Evolutionary conservation across 1,140 invertebrate species (phyloP).

Genomic region (Caenorhabditis brenneri): DNA sequence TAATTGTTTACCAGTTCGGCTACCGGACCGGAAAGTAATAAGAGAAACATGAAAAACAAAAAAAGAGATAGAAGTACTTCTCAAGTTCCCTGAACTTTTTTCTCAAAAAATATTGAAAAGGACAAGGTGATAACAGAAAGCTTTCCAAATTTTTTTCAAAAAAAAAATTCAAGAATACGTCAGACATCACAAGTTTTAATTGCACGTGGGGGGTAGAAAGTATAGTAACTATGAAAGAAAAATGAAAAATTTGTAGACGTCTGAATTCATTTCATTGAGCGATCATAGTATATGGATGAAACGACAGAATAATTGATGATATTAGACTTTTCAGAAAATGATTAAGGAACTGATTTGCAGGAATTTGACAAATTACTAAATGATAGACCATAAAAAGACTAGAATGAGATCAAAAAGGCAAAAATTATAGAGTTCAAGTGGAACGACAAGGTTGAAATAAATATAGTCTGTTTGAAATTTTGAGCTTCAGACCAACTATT

Average conservation of each 20-base stretch:
- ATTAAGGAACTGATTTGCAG: background rate
- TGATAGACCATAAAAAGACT: background rate
- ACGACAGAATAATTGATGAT: background rate
- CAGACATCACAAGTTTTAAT: conserved; percentile 5
- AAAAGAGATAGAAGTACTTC: background rate
- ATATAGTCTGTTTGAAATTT: too few relatives aligned
- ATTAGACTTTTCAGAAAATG: background rate
- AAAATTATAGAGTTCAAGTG: too few relatives aligned
- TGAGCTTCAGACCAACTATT: too few relatives aligned
- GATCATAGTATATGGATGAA: conserved; percentile 2
- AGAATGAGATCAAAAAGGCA: background rate
- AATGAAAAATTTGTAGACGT: background rate
- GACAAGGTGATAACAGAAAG: background rate
- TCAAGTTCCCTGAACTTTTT: background rate
- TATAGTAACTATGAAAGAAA: background rate
- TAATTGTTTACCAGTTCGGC: background rate
- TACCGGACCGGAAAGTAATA: background rate
- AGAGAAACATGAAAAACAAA: background rate
- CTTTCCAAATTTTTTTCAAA: conserved; percentile 19
- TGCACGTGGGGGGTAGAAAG: background rate
- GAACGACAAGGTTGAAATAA: too few relatives aligned
- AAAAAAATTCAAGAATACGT: background rate
- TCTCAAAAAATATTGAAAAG: background rate
- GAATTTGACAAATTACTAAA: background rate
- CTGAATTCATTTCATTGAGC: background rate